Conservation (phyloP, 1,140 invertebrate species). For the Periplaneta americana region DNA sequence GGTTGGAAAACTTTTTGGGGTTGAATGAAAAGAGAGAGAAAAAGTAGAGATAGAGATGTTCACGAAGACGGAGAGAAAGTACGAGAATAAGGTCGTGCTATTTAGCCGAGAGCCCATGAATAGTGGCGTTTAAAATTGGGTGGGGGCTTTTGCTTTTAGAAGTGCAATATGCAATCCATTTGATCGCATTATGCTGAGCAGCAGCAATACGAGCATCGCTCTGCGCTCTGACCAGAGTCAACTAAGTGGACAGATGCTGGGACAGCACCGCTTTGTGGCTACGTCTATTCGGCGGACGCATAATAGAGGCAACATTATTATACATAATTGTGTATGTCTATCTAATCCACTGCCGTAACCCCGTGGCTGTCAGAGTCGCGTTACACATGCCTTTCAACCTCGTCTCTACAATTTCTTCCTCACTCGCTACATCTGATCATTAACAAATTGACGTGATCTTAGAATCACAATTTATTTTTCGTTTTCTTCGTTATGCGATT, state of each 20-base stretch:
- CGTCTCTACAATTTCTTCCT: no score
- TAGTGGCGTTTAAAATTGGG: background rate
- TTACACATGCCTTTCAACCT: no score
- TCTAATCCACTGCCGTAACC: background rate
- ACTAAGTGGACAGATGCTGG: no score
- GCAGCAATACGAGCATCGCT: background rate
- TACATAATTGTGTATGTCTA: background rate
- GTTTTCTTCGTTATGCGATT: no score
- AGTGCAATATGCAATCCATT: background rate
- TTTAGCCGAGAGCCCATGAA: background rate
- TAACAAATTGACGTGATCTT: no score
- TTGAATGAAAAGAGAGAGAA: background rate
- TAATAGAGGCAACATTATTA: background rate
- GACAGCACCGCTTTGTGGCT: background rate
- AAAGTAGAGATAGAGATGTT: background rate
- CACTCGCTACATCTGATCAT: no score
- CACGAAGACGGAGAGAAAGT: background rate
- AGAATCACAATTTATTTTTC: no score
- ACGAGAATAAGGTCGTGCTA: slow-evolving; percentile 1
- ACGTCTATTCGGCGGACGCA: no score
- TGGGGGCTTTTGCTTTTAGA: background rate
- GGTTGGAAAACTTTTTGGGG: slow-evolving; percentile 1
- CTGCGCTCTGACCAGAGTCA: background rate
- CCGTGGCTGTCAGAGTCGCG: no score
- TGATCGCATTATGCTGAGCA: background rate